Conservation (phyloP, 1,140 invertebrate species). For the Octopus sinensis region DNA sequence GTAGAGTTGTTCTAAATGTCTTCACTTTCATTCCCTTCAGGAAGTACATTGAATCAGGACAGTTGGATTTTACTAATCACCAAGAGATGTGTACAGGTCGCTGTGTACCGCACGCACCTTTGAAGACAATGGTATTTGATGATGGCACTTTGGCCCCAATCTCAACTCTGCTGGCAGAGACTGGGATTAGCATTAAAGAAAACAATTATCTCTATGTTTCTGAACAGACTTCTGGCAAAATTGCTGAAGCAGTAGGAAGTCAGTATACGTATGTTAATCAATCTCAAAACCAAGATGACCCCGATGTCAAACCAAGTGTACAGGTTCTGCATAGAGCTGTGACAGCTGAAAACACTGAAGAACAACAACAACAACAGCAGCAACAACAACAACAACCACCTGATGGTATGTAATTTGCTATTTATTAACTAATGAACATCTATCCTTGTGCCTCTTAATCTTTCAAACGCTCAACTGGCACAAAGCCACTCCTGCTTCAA, state of each 20-base stretch:
- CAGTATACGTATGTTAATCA: neutral
- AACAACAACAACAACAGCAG: neutral
- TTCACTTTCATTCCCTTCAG: slow-evolving; percentile 25
- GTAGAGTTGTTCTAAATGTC: no score
- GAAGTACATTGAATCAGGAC: slow-evolving; percentile 55
- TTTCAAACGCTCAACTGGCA: no score
- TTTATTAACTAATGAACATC: no score
- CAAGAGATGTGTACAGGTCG: slow-evolving; percentile 48
- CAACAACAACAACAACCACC: no score
- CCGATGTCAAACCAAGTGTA: slow-evolving; percentile 14
- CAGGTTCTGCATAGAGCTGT: no score
- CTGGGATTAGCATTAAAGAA: neutral
- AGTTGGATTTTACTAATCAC: slow-evolving; percentile 54
- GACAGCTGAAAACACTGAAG: neutral
- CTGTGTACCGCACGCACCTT: slow-evolving; percentile 37
- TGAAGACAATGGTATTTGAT: slow-evolving; percentile 15
- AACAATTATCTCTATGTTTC: neutral
- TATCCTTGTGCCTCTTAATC: no score
- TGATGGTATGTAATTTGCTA: neutral
- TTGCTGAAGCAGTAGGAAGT: neutral
- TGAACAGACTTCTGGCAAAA: neutral
- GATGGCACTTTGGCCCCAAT: slow-evolving; percentile 13
- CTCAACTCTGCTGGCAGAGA: neutral
- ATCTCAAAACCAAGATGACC: neutral
- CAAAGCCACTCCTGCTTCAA: no score